Percentiles rank a stretch among this genome's conserved stretches.
Conservation (phyloP, 2,113 vertebrate species). For the Siniperca chuatsi region DNA sequence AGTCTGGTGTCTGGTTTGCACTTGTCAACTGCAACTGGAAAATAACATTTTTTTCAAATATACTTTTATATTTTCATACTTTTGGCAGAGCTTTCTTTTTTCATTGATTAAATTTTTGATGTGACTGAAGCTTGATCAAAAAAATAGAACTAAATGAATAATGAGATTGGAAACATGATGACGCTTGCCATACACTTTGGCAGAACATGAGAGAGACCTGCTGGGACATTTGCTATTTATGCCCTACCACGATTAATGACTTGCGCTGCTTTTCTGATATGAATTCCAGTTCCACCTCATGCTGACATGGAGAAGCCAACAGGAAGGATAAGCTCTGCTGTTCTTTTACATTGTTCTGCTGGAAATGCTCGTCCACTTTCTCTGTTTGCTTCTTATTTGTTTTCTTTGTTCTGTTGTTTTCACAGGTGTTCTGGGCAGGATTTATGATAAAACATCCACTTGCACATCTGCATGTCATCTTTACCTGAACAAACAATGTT, state of each 20-base stretch:
- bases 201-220: constrained; percentile 58
- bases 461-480: constrained; percentile 33
- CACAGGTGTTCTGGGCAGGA: background rate
- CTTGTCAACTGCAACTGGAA: constrained; percentile 15
- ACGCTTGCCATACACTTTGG: constrained; percentile 45
- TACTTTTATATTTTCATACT: background rate
- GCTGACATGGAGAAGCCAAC: constrained; percentile 44
- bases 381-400: background rate
- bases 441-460: constrained; percentile 15
- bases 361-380: background rate
- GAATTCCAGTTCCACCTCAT: constrained; percentile 48
- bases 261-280: constrained; percentile 54
- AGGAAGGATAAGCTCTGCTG: constrained; percentile 30
- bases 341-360: constrained; percentile 29
- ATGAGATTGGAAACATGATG: constrained; percentile 24
- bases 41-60: constrained; percentile 8
- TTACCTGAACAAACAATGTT: constrained; percentile 12
- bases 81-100: constrained; percentile 2
- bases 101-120: constrained; percentile 4
- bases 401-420: constrained; percentile 16
- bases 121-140: constrained; percentile 27
- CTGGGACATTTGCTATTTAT: constrained; percentile 49
- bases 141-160: constrained; percentile 1
- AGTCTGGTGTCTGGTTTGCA: constrained; percentile 29
- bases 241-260: constrained; percentile 62